phyloP scores from a whole-genome alignment of 2,113 vertebrate species.

The Acrocephalus arundinaceus region DNA sequence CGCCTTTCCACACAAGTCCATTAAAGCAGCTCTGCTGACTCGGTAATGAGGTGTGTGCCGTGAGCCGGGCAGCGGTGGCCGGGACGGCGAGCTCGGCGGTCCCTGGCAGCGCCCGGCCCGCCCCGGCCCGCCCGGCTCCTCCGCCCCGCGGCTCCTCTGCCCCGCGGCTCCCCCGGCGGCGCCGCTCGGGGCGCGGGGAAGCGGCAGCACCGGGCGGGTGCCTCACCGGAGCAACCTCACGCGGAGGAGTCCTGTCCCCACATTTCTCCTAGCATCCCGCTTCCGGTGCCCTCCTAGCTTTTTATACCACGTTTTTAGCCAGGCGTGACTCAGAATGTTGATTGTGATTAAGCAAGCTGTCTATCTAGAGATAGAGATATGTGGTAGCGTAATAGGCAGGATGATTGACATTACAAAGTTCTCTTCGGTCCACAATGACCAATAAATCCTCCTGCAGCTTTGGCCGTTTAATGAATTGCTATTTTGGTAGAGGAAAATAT shows the following conservation, averaged over 20 bases:
- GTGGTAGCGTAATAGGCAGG: neutral
- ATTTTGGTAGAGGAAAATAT: constrained; percentile 14
- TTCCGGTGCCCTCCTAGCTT: neutral
- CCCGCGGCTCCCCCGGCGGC: neutral
- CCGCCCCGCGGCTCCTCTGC: neutral
- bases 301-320: neutral
- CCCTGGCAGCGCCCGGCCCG: neutral
- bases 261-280: neutral
- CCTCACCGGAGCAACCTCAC: neutral
- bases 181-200: neutral
- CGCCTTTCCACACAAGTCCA: neutral
- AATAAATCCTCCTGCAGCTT: constrained; percentile 19
- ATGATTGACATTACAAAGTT: constrained; percentile 39
- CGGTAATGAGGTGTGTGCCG: neutral
- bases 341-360: constrained; percentile 1
- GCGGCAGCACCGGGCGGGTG: neutral
- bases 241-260: neutral
- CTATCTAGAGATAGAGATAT: neutral
- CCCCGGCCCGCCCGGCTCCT: neutral
- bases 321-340: neutral
- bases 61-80: neutral
- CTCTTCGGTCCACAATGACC: constrained; percentile 32
- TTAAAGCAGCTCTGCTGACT: neutral
- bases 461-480: constrained; percentile 25
- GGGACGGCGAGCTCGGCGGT: neutral